Percentiles rank a stretch among this genome's conserved stretches.
Conservation (phyloP, 35 echinoderm and acorn worm species). For the Ophiothrix spiculata region DNA sequence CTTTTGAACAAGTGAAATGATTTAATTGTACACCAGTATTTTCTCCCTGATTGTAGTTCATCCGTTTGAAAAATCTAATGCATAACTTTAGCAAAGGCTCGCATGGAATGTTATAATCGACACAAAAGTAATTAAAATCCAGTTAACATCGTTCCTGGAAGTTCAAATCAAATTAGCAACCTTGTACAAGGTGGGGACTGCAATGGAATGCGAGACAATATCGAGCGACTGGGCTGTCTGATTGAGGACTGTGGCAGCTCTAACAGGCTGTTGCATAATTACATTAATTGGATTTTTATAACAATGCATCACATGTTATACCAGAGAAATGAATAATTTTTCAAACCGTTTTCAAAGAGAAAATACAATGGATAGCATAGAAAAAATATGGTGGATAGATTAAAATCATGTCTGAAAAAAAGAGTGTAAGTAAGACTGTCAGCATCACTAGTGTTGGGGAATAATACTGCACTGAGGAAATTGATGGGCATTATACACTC, state of each 20-base stretch:
- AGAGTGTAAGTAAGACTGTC: no score
- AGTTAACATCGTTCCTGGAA: background rate
- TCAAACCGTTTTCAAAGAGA: background rate
- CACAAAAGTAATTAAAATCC: constrained; percentile 1
- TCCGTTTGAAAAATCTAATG: no score
- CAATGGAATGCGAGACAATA: background rate
- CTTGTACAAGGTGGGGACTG: background rate
- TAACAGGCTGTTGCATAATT: background rate
- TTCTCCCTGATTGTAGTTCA: no score
- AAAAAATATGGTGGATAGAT: no score
- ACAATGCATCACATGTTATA: background rate
- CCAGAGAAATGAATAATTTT: background rate
- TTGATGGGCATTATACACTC: no score
- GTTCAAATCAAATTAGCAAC: background rate
- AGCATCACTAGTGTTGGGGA: no score
- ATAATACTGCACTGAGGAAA: no score
- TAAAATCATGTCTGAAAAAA: no score
- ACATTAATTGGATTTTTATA: background rate
- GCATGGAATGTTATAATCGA: background rate
- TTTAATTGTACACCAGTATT: no score
- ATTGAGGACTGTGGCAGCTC: no score
- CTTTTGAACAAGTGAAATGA: no score
- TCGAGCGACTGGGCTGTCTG: background rate
- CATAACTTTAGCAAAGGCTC: no score
- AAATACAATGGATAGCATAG: background rate